Evolutionary conservation across 2,888 invertebrate species (phyloP).

Genomic region (Temnothorax ravouxi): DNA sequence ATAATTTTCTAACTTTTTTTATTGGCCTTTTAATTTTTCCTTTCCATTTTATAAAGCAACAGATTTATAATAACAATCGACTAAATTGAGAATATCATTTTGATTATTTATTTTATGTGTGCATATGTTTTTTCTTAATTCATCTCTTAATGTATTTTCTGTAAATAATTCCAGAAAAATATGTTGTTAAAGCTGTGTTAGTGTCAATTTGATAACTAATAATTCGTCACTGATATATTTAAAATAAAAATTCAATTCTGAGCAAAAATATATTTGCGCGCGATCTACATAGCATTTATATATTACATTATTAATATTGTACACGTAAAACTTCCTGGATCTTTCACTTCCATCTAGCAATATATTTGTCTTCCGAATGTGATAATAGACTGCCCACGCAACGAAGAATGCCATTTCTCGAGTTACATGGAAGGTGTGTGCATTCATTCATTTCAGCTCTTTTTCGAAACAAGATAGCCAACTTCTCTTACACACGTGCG

Average conservation of each 20-base stretch:
- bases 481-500: constrained; percentile 1
- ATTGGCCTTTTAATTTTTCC: background rate
- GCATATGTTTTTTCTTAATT: background rate
- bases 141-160: background rate
- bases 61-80: background rate
- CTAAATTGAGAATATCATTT: background rate
- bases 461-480: constrained; percentile 1
- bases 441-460: constrained; percentile 9
- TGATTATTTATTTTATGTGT: background rate
- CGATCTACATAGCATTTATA: background rate
- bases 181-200: background rate
- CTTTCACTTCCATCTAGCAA: constrained; percentile 47
- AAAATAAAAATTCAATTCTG: background rate
- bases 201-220: constrained; percentile 14
- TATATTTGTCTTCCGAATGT: constrained; percentile 33
- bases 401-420: constrained; percentile 55
- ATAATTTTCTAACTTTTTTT: background rate
- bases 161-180: background rate
- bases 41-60: background rate
- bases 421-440: constrained; percentile 51
- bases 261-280: background rate
- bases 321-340: constrained; percentile 39
- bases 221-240: background rate
- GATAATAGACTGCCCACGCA: constrained; percentile 37
- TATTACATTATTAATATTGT: constrained; percentile 20